A percentile compares a stretch with the other conserved stretches of the same genome.
Evolutionary conservation across 2,113 vertebrate genomes (phyloP).

Genomic region (Clupea harengus): DNA sequence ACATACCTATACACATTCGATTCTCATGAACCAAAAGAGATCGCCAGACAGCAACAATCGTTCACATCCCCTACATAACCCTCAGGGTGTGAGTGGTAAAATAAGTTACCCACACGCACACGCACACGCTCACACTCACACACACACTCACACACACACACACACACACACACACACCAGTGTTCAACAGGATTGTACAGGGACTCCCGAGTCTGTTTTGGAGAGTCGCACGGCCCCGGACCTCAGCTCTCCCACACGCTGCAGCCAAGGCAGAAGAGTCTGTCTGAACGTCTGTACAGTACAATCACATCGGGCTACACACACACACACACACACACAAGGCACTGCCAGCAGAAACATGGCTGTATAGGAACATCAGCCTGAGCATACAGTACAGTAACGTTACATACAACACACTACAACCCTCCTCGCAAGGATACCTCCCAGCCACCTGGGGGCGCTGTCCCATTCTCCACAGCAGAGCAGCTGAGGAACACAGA

Average conservation of each 20-base stretch:
- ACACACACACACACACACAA: constrained; percentile 60
- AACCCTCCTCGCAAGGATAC: too few species aligned
- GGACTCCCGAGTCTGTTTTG: not conserved
- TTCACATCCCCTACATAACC: constrained; percentile 55
- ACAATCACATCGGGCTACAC: constrained; percentile 25
- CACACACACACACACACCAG: constrained; percentile 18
- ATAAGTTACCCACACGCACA: constrained; percentile 65
- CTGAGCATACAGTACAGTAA: constrained; percentile 27
- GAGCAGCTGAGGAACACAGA: not conserved
- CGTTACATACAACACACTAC: not conserved
- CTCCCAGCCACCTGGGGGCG: not conserved
- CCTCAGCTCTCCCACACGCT: too few species aligned
- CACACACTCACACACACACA: constrained; percentile 19
- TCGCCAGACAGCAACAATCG: constrained; percentile 55
- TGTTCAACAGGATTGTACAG: not conserved
- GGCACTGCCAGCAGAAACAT: constrained; percentile 71
- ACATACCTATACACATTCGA: constrained; percentile 61
- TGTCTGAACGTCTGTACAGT: constrained; percentile 9
- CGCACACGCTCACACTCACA: constrained; percentile 18
- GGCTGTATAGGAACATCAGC: constrained; percentile 10
- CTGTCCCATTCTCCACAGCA: not conserved
- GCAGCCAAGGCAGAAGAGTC: too few species aligned
- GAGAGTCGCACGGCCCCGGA: too few species aligned
- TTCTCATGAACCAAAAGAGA: constrained; percentile 57
- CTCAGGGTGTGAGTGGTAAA: constrained; percentile 56